Evolutionary conservation across 1,140 invertebrate genomes (phyloP).

Genomic region (Drosophila pandora): DNA sequence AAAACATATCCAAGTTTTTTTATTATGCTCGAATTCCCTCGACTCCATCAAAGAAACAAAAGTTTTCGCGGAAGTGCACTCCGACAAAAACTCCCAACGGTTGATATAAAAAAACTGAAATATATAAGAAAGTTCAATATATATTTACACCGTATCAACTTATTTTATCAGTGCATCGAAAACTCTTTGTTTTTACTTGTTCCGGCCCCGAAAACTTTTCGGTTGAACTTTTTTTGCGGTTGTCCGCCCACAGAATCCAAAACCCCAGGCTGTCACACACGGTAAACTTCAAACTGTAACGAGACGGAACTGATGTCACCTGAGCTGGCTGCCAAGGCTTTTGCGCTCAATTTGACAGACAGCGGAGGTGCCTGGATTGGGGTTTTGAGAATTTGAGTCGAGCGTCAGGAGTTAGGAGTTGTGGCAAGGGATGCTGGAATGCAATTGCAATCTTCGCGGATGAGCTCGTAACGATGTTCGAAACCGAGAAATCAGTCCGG

Average conservation of each 20-base stretch:
- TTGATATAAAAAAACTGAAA: too few relatives aligned
- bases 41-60: neutral
- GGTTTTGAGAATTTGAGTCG: slow-evolving; percentile 7
- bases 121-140: too few relatives aligned
- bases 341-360: slow-evolving; percentile 78
- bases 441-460: slow-evolving; percentile 53
- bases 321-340: slow-evolving; percentile 66
- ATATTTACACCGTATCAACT: neutral
- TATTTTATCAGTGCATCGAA: slow-evolving; percentile 2
- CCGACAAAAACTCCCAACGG: neutral
- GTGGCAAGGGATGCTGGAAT: neutral
- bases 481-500: slow-evolving; percentile 41
- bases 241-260: slow-evolving; percentile 38
- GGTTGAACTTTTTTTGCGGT: slow-evolving; percentile 45
- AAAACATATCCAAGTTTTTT: slow-evolving; percentile 1
- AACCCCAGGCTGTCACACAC: slow-evolving; percentile 63
- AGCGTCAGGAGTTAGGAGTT: neutral
- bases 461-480: slow-evolving; percentile 56
- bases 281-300: slow-evolving; percentile 80
- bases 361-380: slow-evolving; percentile 24
- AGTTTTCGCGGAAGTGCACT: neutral
- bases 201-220: slow-evolving; percentile 38
- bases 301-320: slow-evolving; percentile 76
- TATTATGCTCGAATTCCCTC: neutral
- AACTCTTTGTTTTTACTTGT: slow-evolving; percentile 27